These are phyloP conservation scores for Phalanger gymnotis DNA, from an alignment of 2,797 vertebrate genomes.

Conservation along the genomic window DNA sequence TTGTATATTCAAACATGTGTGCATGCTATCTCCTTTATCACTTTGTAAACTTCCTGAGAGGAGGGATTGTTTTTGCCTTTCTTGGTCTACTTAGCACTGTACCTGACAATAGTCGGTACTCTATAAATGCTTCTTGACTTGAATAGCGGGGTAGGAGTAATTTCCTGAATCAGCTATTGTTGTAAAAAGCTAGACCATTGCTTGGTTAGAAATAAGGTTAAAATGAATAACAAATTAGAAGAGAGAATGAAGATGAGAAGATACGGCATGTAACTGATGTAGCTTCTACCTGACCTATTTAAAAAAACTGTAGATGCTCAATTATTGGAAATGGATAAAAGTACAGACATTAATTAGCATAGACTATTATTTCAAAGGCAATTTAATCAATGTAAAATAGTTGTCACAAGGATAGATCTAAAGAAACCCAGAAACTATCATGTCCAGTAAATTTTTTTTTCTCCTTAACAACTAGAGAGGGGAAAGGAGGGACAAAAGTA, in stretches of 20 bases:
- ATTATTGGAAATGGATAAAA: background rate
- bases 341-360: background rate
- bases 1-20: background rate
- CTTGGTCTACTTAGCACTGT: background rate
- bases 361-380: background rate
- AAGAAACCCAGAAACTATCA: background rate
- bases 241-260: background rate
- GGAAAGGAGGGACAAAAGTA: background rate
- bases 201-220: background rate
- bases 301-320: background rate
- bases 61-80: background rate
- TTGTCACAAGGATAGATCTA: background rate
- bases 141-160: background rate
- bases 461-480: background rate
- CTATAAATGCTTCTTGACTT: background rate
- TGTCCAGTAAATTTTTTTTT: background rate
- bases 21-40: background rate
- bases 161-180: background rate
- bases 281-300: background rate
- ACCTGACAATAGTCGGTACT: background rate
- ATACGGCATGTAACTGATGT: background rate
- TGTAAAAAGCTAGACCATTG: background rate
- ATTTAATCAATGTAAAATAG: background rate
- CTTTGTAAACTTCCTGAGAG: background rate
- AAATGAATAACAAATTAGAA: background rate